A percentile compares a stretch with the other conserved stretches of the same genome.
Evolutionary conservation across 2,113 vertebrate species (phyloP).

Genomic region (Anguilla japonica): DNA sequence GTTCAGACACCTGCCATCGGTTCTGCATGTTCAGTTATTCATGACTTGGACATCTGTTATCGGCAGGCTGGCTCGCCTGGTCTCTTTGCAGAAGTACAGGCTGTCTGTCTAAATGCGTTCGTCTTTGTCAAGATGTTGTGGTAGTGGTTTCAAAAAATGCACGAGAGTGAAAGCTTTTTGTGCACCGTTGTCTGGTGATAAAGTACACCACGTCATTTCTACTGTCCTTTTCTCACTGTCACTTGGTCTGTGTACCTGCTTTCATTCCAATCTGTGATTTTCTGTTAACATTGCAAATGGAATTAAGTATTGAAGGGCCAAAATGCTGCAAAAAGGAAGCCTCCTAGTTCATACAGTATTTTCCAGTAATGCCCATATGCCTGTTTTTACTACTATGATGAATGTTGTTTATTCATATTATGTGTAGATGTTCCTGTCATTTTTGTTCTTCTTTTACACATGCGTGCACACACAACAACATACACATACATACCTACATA

Average conservation of each 20-base stretch:
- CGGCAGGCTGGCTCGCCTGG: background rate
- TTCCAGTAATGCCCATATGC: background rate
- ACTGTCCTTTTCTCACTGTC: background rate
- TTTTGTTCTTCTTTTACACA: background rate
- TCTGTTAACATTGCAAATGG: background rate
- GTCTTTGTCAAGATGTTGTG: background rate
- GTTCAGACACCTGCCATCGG: background rate
- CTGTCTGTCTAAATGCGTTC: background rate
- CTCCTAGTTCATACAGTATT: background rate
- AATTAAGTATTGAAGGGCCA: background rate
- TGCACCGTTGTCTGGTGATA: background rate
- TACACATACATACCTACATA: constrained; percentile 5
- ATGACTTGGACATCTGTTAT: background rate
- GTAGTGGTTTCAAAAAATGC: background rate
- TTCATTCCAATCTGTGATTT: background rate
- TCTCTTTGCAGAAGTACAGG: background rate
- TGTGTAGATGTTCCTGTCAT: background rate
- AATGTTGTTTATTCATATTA: background rate
- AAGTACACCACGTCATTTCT: background rate
- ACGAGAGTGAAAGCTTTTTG: background rate
- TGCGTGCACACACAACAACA: constrained; percentile 30
- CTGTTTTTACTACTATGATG: background rate
- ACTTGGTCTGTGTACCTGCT: background rate
- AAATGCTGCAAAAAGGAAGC: background rate
- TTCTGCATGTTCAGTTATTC: background rate